A percentile compares a stretch with the other conserved stretches of the same genome.
phyloP scores from a whole-genome alignment of 2,113 vertebrate species.

The Pterocles burchelli region DNA sequence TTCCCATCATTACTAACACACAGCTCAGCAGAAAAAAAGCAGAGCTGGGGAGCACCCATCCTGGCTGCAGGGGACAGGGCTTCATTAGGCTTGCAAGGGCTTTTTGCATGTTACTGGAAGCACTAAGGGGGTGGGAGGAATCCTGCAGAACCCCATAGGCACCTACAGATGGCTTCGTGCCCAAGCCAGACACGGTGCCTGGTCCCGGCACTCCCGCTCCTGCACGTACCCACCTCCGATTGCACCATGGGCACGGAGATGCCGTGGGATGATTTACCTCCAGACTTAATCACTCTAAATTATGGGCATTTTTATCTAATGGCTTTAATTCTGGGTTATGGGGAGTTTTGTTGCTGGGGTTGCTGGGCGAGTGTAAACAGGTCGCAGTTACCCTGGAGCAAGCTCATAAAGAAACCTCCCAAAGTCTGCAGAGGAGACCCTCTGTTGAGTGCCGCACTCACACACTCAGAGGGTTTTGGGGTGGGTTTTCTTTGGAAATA shows the following conservation, averaged over 20 bases:
- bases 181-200: not conserved
- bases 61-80: not conserved
- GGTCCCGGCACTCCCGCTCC: not conserved
- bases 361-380: slow-evolving; percentile 49
- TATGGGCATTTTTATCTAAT: slow-evolving; percentile 46
- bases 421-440: not conserved
- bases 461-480: not conserved
- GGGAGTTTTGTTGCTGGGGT: slow-evolving; percentile 53
- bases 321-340: slow-evolving; percentile 42
- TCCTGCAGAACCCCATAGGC: not conserved
- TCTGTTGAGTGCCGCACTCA: not conserved
- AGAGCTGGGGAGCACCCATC: not conserved
- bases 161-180: not conserved
- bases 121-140: not conserved
- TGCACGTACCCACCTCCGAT: rapidly evolving
- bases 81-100: not conserved
- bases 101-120: not conserved
- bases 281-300: slow-evolving; percentile 18
- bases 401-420: slow-evolving; percentile 23
- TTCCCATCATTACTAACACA: not conserved
- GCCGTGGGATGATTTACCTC: not conserved
- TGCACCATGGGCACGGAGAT: not conserved
- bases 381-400: not conserved
- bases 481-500: not conserved
- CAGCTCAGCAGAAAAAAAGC: not conserved